Base-by-base conservation (phyloP, 2,797 vertebrate genomes). In the Pitangus sulphuratus region DNA sequence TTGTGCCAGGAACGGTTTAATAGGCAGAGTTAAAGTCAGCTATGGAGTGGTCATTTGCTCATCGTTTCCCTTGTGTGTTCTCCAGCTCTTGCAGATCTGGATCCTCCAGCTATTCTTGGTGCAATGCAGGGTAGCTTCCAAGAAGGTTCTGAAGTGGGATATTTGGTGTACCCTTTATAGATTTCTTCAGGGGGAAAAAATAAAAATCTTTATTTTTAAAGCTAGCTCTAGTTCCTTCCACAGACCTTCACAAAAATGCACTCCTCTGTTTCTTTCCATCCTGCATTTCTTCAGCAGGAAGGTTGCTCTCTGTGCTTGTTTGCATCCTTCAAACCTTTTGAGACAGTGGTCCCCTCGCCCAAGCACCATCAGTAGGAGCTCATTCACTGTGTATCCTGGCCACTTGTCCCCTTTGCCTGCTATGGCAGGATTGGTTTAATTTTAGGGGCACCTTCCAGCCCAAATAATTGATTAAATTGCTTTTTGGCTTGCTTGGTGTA, bases 401-500 rank as follows among this genome's bases (percentile, higher is more conserved):
- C 45, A 42, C 54, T 94, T 77, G 31, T 13, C 93, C 90, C 90
- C 44, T 88, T 75, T 28, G 26, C n/a, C 19, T 54, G 21, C 4
- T 7, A 16, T 62, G 31, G 30, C 44, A 66, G 72, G 25, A 82
- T 30, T 26, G 66, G 35, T 64, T 57, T 53, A 57, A 33, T 51
- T 74, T 40, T 22, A 65, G 66, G 66, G 68, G 15, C 15, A 68
- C 42, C 21, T 92, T 92, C 25, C 65, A 83, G 78, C 33, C 37
- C 35, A 75, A 83, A 78, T 44, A 89, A 86, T 58, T 26, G 4
- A 77, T 66, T 58, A 6, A 25, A 26, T 20, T 58, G 35, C 65
- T 72, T 18, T 33, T 35, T 84, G 75, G 5, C 80, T 93, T 95
- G 58, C 93, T 94, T 93, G 87, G 79, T 71, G 54, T 91, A 94